Percentiles rank a stretch among this genome's conserved stretches.
Evolutionary conservation across 92 coral and sea anemone genomes (phyloP).

Genomic region (Porites cylindrica): DNA sequence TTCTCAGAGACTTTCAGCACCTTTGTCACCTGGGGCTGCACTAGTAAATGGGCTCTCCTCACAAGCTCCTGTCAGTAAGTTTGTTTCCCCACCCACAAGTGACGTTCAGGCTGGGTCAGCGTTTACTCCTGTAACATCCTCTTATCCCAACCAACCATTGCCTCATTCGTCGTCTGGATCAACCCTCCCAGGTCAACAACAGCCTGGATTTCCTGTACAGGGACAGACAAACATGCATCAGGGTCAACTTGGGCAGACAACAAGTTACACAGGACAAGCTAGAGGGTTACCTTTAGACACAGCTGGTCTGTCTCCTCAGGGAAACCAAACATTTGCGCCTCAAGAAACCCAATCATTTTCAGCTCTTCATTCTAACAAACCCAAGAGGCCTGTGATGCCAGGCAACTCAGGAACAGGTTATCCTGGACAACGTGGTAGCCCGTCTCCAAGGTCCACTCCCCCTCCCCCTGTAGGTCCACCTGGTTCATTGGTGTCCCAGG

Average conservation of each 20-base stretch:
- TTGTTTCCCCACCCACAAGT: not conserved
- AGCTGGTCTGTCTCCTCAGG: slow-evolving; percentile 50
- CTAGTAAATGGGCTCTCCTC: slow-evolving; percentile 36
- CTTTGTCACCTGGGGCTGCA: slow-evolving; percentile 5
- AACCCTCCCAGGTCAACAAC: slow-evolving; percentile 30
- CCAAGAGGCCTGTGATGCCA: slow-evolving; percentile 81
- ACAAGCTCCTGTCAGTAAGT: not conserved
- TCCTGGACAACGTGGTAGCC: slow-evolving; percentile 64
- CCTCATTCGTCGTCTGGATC: slow-evolving; percentile 19
- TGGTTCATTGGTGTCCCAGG: slow-evolving; percentile 1
- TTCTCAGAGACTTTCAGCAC: slow-evolving; percentile 26
- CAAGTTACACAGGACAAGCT: slow-evolving; percentile 26
- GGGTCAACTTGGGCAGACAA: slow-evolving; percentile 20
- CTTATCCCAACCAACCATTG: slow-evolving; percentile 6
- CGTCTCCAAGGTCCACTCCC: slow-evolving; percentile 69
- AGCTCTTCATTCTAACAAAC: slow-evolving; percentile 87
- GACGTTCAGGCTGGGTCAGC: slow-evolving; percentile 41
- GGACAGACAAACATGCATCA: slow-evolving; percentile 10
- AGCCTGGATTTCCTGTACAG: slow-evolving; percentile 10
- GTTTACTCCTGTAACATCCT: slow-evolving; percentile 33
- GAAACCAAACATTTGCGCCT: slow-evolving; percentile 46
- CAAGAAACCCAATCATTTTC: slow-evolving; percentile 75
- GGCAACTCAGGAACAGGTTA: slow-evolving; percentile 32
- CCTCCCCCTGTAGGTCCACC: slow-evolving; percentile 55
- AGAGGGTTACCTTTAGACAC: slow-evolving; percentile 27